Evolutionary conservation across 2,888 invertebrate genomes (phyloP).

Genomic region (Platycheirus albimanus): DNA sequence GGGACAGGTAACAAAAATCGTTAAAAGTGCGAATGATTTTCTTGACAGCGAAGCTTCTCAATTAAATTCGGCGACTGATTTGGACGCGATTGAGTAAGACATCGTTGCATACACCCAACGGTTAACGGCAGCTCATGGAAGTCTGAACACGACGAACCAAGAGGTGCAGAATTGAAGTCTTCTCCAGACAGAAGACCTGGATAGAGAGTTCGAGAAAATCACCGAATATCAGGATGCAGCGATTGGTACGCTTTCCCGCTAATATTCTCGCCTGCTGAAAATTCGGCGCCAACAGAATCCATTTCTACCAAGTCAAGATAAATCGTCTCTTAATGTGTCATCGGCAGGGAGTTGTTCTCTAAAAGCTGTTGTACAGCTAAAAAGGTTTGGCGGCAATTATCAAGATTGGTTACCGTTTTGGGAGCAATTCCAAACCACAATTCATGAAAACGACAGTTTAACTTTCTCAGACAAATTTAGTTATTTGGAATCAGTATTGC

Average conservation of each 20-base stretch:
- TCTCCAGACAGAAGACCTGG: constrained; percentile 5
- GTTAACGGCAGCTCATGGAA: constrained; percentile 2
- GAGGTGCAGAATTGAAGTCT: constrained; percentile 9
- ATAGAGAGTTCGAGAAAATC: constrained; percentile 5
- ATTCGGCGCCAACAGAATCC: background rate
- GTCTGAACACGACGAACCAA: constrained; percentile 1
- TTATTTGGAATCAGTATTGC: constrained; percentile 29
- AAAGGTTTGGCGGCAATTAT: constrained; percentile 20
- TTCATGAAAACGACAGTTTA: constrained; percentile 25
- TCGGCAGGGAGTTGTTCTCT: background rate
- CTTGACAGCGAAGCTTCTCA: background rate
- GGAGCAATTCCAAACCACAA: constrained; percentile 30
- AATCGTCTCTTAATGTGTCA: background rate
- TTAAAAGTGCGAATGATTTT: too few relatives aligned
- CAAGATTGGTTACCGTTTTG: too few relatives aligned
- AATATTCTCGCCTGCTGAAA: constrained; percentile 13
- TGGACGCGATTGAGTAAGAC: background rate
- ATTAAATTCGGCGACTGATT: background rate
- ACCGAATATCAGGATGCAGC: constrained; percentile 21
- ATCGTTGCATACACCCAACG: background rate
- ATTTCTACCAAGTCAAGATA: too few relatives aligned
- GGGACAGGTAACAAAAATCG: constrained; percentile 25
- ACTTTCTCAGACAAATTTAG: constrained; percentile 18
- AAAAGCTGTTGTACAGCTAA: background rate
- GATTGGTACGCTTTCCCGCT: background rate